Percentiles rank a stretch among this genome's conserved stretches.
Conservation (phyloP, 2,113 vertebrate species). For the Clarias macrocephalus region DNA sequence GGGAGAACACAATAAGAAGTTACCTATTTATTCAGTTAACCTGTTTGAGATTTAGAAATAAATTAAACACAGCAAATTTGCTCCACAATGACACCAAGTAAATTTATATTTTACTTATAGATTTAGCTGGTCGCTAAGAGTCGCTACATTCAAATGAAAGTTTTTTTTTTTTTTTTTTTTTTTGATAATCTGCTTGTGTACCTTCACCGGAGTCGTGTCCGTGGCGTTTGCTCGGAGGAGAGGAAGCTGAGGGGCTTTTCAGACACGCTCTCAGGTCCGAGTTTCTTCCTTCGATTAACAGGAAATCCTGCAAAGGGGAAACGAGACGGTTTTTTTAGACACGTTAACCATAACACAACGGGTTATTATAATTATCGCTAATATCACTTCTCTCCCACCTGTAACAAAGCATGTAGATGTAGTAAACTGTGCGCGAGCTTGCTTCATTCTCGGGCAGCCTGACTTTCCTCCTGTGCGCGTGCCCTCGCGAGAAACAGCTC, state of each 20-base stretch:
- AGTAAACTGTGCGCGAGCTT: slow-evolving; percentile 56
- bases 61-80: too few relatives aligned
- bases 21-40: too few relatives aligned
- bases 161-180: too few relatives aligned
- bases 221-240: slow-evolving; percentile 78
- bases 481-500: not conserved
- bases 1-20: too few relatives aligned
- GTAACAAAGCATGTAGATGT: slow-evolving; percentile 69
- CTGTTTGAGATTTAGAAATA: too few relatives aligned
- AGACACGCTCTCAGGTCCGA: slow-evolving; percentile 61
- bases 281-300: slow-evolving; percentile 77
- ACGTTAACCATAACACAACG: too few relatives aligned
- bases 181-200: slow-evolving; percentile 24
- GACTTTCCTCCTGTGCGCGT: slow-evolving; percentile 66
- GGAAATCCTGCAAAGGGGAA: slow-evolving; percentile 76
- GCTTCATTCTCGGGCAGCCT: slow-evolving; percentile 55
- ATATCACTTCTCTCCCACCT: slow-evolving; percentile 74
- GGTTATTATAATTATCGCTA: too few relatives aligned
- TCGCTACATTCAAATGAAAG: too few relatives aligned
- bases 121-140: too few relatives aligned
- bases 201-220: slow-evolving; percentile 86
- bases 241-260: slow-evolving; percentile 48
- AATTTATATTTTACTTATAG: too few relatives aligned
- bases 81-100: too few relatives aligned
- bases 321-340: not conserved